Base-by-base conservation (phyloP, 1,140 invertebrate species). In the Papilio glaucus region DNA sequence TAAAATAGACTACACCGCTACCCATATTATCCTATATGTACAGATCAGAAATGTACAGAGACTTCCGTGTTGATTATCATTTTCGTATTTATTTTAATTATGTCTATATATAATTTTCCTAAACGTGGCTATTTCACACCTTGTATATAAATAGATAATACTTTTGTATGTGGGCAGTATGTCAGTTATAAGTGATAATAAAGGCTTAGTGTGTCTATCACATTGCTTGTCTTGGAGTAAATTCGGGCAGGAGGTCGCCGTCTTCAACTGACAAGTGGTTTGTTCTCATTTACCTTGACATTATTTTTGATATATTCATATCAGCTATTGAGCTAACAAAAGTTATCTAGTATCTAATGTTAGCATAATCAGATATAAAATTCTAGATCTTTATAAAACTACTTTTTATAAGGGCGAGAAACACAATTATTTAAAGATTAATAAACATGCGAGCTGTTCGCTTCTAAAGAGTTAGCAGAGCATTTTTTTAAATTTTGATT, bases 281-380 rank as follows among this genome's bases (percentile, higher is more conserved):
- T 57, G 49, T 24, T 57, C n/a, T 45, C 49, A 24, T 3, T 57
- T 57, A 57, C 49, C 49, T 57, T 57, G 49, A 57, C 21, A 24
- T 24, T 57, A 57, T 57, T 57, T 24, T 57, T 57, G 49, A 57
- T 26, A 24, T 57, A 57, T 57, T 57, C 21, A 57, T 57, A 57
- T 57, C 49, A 57, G 21, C 5, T 49, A 49, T 21, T 49, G 8
- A 8, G 8, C 18, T 49, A n/a, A n/a, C n/a, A n/a, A 1, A 21
- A 49, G 21, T 9, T 49, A 18, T 49, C n/a, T n/a, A n/a, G n/a
- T n/a, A n/a, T 45, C 8, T n/a, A 45, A 45, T 4, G 41, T n/a
- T 15, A 5, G n/a, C 39, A 42, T 42, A n/a, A 18, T 53, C 21
- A 6, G 0, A 21, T 24, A 1, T 2, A 13, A 5, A 49, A 18